A percentile compares a stretch with the other conserved stretches of the same genome.
Evolutionary conservation across 2,113 vertebrate genomes (phyloP).

Genomic region (Notechis scutatus): DNA sequence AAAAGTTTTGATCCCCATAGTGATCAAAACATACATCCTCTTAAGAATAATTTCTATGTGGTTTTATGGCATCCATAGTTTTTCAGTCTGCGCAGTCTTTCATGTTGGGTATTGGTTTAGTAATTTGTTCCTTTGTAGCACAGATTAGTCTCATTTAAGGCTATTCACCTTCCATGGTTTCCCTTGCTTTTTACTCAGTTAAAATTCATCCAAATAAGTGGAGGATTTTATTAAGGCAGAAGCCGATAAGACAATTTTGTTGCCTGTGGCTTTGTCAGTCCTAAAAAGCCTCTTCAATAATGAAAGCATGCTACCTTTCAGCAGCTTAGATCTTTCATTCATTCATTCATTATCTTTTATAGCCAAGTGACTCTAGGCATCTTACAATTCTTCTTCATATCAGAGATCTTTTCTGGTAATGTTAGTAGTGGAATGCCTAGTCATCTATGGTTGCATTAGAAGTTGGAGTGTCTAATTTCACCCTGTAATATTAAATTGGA

Average conservation of each 20-base stretch:
- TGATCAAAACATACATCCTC: not conserved
- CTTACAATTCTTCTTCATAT: not conserved
- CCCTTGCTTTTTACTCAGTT: not conserved
- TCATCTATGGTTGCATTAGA: not conserved
- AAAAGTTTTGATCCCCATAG: not conserved
- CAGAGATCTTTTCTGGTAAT: not conserved
- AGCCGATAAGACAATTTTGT: not conserved
- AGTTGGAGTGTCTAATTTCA: not conserved
- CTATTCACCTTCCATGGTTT: not conserved
- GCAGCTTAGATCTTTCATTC: not conserved
- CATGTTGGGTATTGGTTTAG: not conserved
- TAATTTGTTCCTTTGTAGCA: not conserved
- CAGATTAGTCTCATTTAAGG: not conserved
- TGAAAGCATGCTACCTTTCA: not conserved
- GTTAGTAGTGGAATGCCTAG: not conserved
- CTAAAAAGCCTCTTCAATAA: not conserved
- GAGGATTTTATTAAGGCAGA: not conserved
- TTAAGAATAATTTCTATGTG: not conserved
- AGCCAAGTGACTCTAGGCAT: not conserved
- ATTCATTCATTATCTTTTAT: not conserved
- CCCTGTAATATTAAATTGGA: not conserved
- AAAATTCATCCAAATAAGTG: not conserved
- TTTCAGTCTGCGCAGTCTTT: not conserved
- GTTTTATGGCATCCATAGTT: not conserved
- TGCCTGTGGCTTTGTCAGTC: not conserved